Evolutionary conservation across 2,113 vertebrate species (phyloP).

Genomic region (Argyrosomus japonicus): DNA sequence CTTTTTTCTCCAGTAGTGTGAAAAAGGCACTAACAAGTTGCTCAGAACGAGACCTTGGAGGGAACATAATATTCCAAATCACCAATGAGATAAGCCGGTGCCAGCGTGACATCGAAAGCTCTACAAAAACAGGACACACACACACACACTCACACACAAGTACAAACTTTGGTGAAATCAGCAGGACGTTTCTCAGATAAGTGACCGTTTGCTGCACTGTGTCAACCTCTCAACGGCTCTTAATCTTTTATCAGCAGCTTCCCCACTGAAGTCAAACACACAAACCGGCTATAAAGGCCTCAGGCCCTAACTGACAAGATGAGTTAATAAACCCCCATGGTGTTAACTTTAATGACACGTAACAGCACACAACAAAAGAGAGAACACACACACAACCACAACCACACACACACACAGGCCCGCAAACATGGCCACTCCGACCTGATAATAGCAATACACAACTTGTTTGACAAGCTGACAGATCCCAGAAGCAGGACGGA

Average conservation of each 20-base stretch:
- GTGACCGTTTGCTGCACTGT: constrained; percentile 34
- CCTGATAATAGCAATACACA: constrained; percentile 18
- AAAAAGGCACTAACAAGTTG: background rate
- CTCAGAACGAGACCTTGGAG: constrained; percentile 32
- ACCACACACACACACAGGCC: constrained; percentile 16
- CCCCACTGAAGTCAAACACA: constrained; percentile 54
- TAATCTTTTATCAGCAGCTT: constrained; percentile 46
- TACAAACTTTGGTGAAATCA: constrained; percentile 31
- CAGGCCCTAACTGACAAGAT: constrained; percentile 37
- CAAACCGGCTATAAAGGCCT: constrained; percentile 37
- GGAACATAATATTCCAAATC: constrained; percentile 30
- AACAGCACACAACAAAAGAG: constrained; percentile 48
- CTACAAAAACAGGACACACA: background rate
- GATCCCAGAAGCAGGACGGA: background rate
- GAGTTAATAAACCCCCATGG: constrained; percentile 69
- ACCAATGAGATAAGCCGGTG: constrained; percentile 29
- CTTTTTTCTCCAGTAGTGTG: background rate
- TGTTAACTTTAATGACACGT: constrained; percentile 58
- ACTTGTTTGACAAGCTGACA: constrained; percentile 11
- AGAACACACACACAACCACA: constrained; percentile 24
- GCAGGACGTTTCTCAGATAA: constrained; percentile 53
- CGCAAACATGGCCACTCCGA: constrained; percentile 46
- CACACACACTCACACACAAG: background rate
- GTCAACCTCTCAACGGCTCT: constrained; percentile 58
- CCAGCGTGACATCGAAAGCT: background rate